Conservation (phyloP, 2,888 invertebrate genomes). For the Melieria picta region DNA sequence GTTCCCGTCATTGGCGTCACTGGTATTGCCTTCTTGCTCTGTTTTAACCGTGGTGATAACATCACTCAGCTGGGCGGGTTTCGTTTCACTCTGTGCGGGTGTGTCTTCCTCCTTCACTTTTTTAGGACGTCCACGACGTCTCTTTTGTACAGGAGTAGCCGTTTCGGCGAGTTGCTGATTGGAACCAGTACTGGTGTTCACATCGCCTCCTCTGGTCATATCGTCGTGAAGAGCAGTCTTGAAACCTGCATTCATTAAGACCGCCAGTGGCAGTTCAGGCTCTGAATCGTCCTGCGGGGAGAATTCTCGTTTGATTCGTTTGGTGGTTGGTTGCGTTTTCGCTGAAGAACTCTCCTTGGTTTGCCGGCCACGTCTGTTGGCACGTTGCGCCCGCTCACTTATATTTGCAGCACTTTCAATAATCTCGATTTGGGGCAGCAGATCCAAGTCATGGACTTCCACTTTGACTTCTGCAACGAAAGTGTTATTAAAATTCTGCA, state of each 20-base stretch:
- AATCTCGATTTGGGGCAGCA: constrained; percentile 56
- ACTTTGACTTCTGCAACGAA: constrained; percentile 51
- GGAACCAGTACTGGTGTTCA: not conserved
- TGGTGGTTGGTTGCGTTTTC: constrained; percentile 26
- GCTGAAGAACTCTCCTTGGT: constrained; percentile 50
- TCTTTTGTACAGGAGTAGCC: constrained; percentile 22
- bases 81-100: not conserved
- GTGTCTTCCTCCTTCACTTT: constrained; percentile 29
- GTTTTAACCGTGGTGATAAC: constrained; percentile 28
- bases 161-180: not conserved
- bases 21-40: constrained; percentile 42
- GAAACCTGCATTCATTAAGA: constrained; percentile 20
- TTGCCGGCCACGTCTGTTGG: constrained; percentile 55
- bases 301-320: constrained; percentile 46
- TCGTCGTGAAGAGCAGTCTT: constrained; percentile 35
- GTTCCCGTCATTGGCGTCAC: constrained; percentile 37
- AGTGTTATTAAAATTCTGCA: not conserved
- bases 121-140: constrained; percentile 38
- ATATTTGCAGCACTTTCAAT: constrained; percentile 48
- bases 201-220: constrained; percentile 6
- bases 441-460: constrained; percentile 57
- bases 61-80: not conserved
- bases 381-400: constrained; percentile 37
- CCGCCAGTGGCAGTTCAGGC: constrained; percentile 34
- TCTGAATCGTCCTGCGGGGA: constrained; percentile 38